These are phyloP conservation scores for Heteropelma amictum DNA, from an alignment of 2,888 invertebrate species.

Conservation along the genomic window DNA sequence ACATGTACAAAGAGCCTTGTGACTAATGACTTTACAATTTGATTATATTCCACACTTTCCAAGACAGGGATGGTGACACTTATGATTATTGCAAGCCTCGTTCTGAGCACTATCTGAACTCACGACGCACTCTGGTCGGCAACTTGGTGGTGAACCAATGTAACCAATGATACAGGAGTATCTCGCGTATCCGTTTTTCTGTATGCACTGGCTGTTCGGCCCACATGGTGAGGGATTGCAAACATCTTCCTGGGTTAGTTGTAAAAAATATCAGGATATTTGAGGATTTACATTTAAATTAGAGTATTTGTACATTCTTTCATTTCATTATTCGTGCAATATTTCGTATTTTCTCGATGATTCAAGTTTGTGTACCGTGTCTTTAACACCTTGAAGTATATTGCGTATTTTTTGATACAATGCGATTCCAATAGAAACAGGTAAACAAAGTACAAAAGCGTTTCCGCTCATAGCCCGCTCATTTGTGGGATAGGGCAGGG, in stretches of 20 bases:
- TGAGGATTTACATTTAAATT: neutral
- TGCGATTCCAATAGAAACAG: too few species aligned
- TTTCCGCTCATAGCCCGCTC: slow-evolving; percentile 86
- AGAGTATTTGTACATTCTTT: neutral
- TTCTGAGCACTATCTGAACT: slow-evolving; percentile 79
- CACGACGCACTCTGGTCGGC: slow-evolving; percentile 77
- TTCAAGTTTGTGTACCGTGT: too few species aligned
- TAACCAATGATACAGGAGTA: slow-evolving; percentile 78
- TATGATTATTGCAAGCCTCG: slow-evolving; percentile 76
- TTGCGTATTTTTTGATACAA: too few species aligned
- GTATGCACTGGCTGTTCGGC: slow-evolving; percentile 79
- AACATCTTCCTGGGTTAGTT: slow-evolving; percentile 62
- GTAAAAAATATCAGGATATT: slow-evolving; percentile 18
- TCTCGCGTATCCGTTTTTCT: slow-evolving; percentile 78
- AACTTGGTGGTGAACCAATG: slow-evolving; percentile 76
- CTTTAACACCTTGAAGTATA: too few species aligned
- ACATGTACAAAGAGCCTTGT: slow-evolving; percentile 79
- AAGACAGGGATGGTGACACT: slow-evolving; percentile 78
- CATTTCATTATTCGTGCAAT: neutral
- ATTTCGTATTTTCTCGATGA: neutral
- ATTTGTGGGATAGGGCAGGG: too few species aligned
- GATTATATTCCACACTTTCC: slow-evolving; percentile 79
- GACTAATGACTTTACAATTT: slow-evolving; percentile 78
- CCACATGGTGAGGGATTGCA: slow-evolving; percentile 79
- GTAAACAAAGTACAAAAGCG: slow-evolving; percentile 82